Evolutionary conservation across 2,113 vertebrate genomes (phyloP), one percentile per base, ranked within the genome.

Genomic region (Phyllostomus discolor): DNA sequence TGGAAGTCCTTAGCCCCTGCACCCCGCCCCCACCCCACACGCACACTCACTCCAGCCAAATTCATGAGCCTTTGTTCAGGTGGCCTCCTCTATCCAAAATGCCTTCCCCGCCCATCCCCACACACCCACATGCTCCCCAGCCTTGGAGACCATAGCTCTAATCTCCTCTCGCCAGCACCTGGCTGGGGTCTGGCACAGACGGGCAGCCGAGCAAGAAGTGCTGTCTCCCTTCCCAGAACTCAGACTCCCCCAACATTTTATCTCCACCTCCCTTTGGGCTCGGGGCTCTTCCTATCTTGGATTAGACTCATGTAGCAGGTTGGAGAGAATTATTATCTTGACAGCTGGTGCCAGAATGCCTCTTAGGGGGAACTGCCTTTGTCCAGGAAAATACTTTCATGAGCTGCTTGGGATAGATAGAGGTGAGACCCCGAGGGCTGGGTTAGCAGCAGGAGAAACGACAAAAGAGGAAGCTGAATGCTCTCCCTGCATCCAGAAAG

Each of bases 341-440:
- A 97, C 97, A 96, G 94, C 97, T 95, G 95, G 93, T 95, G 95
- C 91, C 97, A 94, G 97, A 94, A 96, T 69, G 93, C 88, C 94
- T 96, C 95, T 96, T 91, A 86, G 89, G 94, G 92, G 85, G 79
- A 95, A 72, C 67, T 91, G 96, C 91, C 93, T 98, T 97, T 97
- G 96, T 95, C 96, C 88, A n/a, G 66, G 95, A 94, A 94, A 95
- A 95, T 64, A 92, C 89, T 96, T 92, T 57, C 62, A 15, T 24
- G 95, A 96, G 73, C 97, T 96, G 95, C 72, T 41, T 35, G 0
- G 70, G 88, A 33, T 46, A 92, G 97, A 96, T 59, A 88, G 94
- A 91, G 95, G 95, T 94, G 96, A 96, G 96, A 89, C 38, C 93
- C 91, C 38, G 78, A 88, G 86, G 97, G 85, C 82, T 78, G 85